These are phyloP conservation scores for Julus scandinavius DNA, from an alignment of 2,888 invertebrate species.

Conservation along the genomic window DNA sequence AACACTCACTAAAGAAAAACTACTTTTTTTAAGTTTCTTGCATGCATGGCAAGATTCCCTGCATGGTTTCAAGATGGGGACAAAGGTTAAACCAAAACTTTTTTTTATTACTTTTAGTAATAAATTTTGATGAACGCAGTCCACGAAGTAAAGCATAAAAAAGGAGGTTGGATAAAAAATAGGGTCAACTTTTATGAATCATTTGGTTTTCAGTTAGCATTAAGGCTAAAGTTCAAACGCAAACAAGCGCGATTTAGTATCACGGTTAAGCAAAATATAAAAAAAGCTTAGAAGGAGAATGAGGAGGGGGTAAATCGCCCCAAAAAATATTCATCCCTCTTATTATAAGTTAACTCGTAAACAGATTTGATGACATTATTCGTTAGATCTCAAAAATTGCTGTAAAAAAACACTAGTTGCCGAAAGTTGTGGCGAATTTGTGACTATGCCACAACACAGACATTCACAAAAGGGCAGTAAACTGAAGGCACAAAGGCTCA, in stretches of 20 bases:
- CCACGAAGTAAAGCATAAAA: neutral
- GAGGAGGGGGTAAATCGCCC: neutral
- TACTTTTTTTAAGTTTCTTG: too few relatives aligned
- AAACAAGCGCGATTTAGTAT: slow-evolving; percentile 39
- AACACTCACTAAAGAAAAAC: too few relatives aligned
- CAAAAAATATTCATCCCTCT: neutral
- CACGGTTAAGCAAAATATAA: neutral
- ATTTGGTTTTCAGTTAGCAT: slow-evolving; percentile 42
- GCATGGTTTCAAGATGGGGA: too few relatives aligned
- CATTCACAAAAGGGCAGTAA: slow-evolving; percentile 20
- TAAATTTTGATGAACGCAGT: neutral
- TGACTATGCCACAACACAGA: neutral
- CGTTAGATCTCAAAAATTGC: slow-evolving; percentile 17
- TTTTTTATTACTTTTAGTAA: neutral
- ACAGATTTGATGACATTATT: slow-evolving; percentile 13
- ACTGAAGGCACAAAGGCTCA: slow-evolving; percentile 23
- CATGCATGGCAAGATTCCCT: too few relatives aligned
- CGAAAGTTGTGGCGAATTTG: neutral
- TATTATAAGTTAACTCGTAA: neutral
- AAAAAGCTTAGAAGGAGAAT: neutral
- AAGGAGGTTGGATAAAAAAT: neutral
- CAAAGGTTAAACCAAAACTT: slow-evolving; percentile 38
- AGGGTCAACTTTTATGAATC: slow-evolving; percentile 30
- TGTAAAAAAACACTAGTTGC: slow-evolving; percentile 37
- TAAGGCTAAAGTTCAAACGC: slow-evolving; percentile 39